These are phyloP conservation scores for Heterodera filipjevi DNA, from an alignment of 2,888 invertebrate species.

Conservation along the genomic window DNA sequence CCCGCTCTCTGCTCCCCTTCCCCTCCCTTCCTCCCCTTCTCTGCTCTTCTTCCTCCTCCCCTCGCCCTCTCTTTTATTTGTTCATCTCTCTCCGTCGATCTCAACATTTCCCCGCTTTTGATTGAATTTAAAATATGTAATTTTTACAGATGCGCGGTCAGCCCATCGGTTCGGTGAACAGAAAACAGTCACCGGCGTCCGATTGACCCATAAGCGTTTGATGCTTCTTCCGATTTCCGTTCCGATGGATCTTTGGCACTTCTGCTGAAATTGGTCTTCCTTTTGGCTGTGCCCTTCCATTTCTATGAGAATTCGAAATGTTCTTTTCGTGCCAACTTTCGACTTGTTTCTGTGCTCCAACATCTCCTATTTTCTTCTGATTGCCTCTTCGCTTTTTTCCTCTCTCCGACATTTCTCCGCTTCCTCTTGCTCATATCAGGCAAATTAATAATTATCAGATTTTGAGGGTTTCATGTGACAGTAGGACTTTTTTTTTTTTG, in stretches of 20 bases:
- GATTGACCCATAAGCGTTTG: neutral
- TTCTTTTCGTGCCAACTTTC: neutral
- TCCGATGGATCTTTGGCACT: neutral
- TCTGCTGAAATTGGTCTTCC: neutral
- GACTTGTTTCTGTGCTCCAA: neutral
- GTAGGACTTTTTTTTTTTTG: no score
- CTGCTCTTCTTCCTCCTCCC: neutral
- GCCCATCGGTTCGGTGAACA: neutral
- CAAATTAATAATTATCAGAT: no score
- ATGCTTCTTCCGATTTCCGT: neutral
- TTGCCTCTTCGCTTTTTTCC: neutral
- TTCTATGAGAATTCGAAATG: conserved; percentile 5
- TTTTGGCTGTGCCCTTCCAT: neutral
- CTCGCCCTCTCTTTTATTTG: neutral
- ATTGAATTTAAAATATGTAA: neutral
- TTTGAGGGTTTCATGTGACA: no score
- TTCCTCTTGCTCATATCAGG: conserved; percentile 30
- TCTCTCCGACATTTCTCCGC: neutral
- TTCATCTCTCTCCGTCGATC: neutral
- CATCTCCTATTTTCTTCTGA: neutral
- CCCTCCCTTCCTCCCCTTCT: neutral
- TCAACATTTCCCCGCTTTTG: neutral
- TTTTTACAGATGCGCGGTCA: conserved; percentile 6
- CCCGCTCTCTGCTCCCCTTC: neutral
- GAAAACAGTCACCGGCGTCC: neutral